phyloP scores from a whole-genome alignment of 2,797 vertebrate genomes.

The Melanotaenia pygmaea region DNA sequence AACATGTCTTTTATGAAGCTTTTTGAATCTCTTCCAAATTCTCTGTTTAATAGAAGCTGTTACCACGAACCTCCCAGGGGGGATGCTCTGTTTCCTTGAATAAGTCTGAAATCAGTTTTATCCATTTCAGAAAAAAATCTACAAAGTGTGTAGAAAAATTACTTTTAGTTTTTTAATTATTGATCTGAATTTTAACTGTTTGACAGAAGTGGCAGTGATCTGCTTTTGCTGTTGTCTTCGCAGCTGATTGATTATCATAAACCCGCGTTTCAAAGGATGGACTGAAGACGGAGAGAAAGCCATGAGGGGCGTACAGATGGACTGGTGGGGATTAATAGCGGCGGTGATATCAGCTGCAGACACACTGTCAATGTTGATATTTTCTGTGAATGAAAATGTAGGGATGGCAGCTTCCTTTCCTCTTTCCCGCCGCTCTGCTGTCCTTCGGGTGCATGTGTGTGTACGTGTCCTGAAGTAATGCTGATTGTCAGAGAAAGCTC shows the following conservation, averaged over 20 bases:
- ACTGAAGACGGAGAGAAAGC: conserved; percentile 9
- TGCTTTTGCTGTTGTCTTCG: conserved; percentile 5
- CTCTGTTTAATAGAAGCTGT: not conserved
- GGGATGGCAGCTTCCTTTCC: conserved; percentile 62
- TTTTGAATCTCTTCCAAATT: too few relatives aligned
- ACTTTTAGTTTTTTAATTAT: too few relatives aligned
- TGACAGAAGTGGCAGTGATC: conserved; percentile 1
- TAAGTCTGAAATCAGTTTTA: not conserved
- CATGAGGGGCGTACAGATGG: conserved; percentile 40
- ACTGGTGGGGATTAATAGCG: conserved; percentile 56
- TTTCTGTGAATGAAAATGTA: conserved; percentile 74
- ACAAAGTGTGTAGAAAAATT: not conserved
- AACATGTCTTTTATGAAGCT: too few relatives aligned
- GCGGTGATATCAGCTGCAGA: conserved; percentile 53
- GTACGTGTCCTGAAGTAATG: conserved; percentile 74
- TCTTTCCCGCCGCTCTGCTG: conserved; percentile 37
- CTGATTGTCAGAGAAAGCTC: conserved; percentile 78
- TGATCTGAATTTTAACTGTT: too few relatives aligned
- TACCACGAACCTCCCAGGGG: not conserved
- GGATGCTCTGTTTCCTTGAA: not conserved
- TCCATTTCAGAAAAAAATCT: not conserved
- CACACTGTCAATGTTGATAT: conserved; percentile 66
- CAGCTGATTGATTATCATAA: not conserved
- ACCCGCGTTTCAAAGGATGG: conserved; percentile 9
- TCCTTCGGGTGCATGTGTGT: conserved; percentile 33